Evolutionary conservation across 2,888 invertebrate genomes (phyloP), one percentile per base, ranked within the genome.

Genomic region (Apoda limacodes): DNA sequence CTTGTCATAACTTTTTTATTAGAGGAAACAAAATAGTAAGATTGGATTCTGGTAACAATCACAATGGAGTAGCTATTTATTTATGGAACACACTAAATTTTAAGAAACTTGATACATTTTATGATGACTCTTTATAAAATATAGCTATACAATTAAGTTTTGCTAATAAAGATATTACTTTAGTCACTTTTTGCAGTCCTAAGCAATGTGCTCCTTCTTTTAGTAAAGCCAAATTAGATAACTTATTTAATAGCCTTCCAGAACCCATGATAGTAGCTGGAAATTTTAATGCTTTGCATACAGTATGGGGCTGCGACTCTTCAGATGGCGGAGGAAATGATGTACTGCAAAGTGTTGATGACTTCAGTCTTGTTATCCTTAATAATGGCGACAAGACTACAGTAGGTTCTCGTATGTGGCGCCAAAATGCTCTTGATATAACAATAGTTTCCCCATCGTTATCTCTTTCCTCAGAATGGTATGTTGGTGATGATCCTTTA

Each of bases 131-230:
- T 4, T 17, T 28, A 12, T 29, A 29, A 13, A 28, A 33, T 20
- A 20, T 25, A 10, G 5, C 6, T 17, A 13, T 31, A n/a, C n/a
- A n/a, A n/a, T 14, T 1, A 9, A 13, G 22, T n/a, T 21, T 12
- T 23, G 12, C n/a, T 28, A 24, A 24, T 9, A 15, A 34, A 25
- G 14, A 29, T 25, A 29, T 34, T 22, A 21, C 11, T 22, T 19
- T 34, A 14, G 34, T 34, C n/a, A 23, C 22, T 22, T 25, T 26
- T 21, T 30, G 30, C 10, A 22, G 34, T 30, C 30, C 30, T 22
- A 10, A 4, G 6, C 29, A 30, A 9, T 30, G 26, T n/a, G n/a
- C n/a, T n/a, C n/a, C n/a, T n/a, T 30, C 13, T 22, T 29, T 32
- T 13, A 14, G 15, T 14, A 29, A 28, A 25, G 9, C 4, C 22